Base-by-base conservation (phyloP, 1,140 invertebrate genomes). In the Drosophila aff. region DNA sequence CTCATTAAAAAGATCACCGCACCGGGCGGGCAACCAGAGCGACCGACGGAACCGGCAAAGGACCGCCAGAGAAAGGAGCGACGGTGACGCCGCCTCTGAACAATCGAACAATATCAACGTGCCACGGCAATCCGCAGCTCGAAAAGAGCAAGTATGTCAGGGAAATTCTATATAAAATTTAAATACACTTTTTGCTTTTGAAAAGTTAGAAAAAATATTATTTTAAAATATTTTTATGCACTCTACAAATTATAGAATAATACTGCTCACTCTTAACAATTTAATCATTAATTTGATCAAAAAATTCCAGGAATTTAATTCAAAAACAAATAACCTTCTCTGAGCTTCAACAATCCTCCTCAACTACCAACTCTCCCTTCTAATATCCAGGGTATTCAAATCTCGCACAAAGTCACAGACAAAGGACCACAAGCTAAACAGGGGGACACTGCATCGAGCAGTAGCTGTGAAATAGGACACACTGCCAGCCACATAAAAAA, bases 71-170 rank as follows among this genome's bases (percentile, higher is more conserved):
- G 63, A 46, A 64, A 64, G 62, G 55, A 33, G 52, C 44, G 49
- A 53, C 67, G 52, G 65, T 43, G 75, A 61, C 74, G 76, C 63
- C 73, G 63, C 57, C 75, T 69, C 49, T 28, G 80, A 87, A 87
- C 84, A 87, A 83, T 87, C 83, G 83, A 87, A 87, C 83, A 87
- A 87, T 87, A 87, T 87, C 84, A 89, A 83, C 80, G 82, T 75
- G 53, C 65, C 66, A 79, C 53, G 79, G 79, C 66, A 79, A 84
- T 58, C 63, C 47, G 26, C 13, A 40, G 28, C 11, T 26, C 61
- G 38, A 71, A 75, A 81, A 59, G 52, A 50, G 47, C 52, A 38
- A 68, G 46, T 47, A 47, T 21, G 49, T 43, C 23, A 41, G 16
- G 2, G 15, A 9, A n/a, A 18, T 44, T 4, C 13, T 38, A 31